Evolutionary conservation across 2,888 invertebrate genomes (phyloP).

Genomic region (Hecatera dysodea): DNA sequence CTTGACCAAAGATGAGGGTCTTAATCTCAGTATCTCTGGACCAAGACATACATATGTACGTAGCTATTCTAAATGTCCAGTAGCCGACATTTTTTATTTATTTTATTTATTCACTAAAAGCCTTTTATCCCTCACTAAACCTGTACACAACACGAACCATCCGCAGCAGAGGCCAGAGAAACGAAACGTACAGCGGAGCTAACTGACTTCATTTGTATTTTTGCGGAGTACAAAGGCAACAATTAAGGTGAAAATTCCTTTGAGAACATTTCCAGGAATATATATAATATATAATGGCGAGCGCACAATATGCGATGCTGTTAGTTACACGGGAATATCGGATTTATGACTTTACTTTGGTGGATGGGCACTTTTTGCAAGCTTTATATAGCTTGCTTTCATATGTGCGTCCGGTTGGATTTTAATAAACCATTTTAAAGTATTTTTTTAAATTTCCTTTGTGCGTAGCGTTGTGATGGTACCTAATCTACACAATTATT

Average conservation of each 20-base stretch:
- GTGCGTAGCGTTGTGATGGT: too few relatives aligned
- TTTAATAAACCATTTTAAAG: too few relatives aligned
- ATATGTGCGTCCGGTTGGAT: too few relatives aligned
- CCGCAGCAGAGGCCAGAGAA: neutral
- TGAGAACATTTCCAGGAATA: constrained; percentile 57
- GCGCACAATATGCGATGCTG: constrained; percentile 57
- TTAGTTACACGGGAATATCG: constrained; percentile 57
- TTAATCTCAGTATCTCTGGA: too few relatives aligned
- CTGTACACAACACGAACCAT: neutral
- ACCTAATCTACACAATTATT: neutral
- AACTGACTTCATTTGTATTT: constrained; percentile 7
- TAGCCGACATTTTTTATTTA: too few relatives aligned
- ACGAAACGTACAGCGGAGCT: neutral
- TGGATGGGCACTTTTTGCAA: neutral
- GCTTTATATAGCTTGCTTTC: too few relatives aligned
- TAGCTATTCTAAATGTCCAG: neutral
- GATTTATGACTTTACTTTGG: constrained; percentile 32
- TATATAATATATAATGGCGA: too few relatives aligned
- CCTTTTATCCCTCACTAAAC: neutral
- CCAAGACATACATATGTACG: neutral
- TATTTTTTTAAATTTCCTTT: too few relatives aligned
- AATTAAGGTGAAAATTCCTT: constrained; percentile 24
- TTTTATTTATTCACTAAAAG: neutral
- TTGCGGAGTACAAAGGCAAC: neutral
- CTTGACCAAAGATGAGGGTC: too few relatives aligned